Evolutionary conservation across 2,797 vertebrate species (phyloP), one percentile per base, ranked within the genome.

Genomic region (Schizopygopsis pylzovi): DNA sequence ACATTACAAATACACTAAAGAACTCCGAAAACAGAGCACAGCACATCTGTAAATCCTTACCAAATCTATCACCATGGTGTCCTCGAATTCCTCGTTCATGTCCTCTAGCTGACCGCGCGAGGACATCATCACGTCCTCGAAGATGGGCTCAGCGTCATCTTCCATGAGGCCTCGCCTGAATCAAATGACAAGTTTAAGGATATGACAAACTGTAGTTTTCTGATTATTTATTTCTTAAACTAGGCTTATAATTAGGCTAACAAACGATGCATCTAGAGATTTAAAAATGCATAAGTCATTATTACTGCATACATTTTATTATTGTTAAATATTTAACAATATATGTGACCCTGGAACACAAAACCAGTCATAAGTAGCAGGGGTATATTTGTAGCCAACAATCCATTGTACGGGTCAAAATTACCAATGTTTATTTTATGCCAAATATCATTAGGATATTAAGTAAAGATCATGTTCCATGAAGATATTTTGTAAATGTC

Each of bases 51-150:
- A 49, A 85, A 65, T 39, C 79, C 96, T 96, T 82, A 99, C 98
- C 96, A 99, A 94, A 95, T 99, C 98, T 93, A 99, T 99, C 92
- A 99, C 98, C 98, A 99, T 99, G 59, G 98, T 99, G 93, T 99
- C 98, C 90, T 99, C 98, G 90, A 99, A 99, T 94, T 99, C 98
- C 92, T 99, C 98, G 3, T 98, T 99, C 98, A 99, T 99, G 90
- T 99, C 98, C 92, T 99, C 98, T 91, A 99, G 94, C 87, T 99
- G 98, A 83, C 97, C 97, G 79, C 98, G 96, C 76, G 98, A 99
- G 80, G 98, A 99, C 98, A 99, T 99, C 98, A 99, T 99, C 88
- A 99, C 98, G 85, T 99, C 98, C 93, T 99, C 98, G 87, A 99
- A 99, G 94, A 99, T 99, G 75, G 98, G 98, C 94, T 99, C 98